phyloP scores from a whole-genome alignment of 2,113 vertebrate genomes.

The Meleagris gallopavo region DNA sequence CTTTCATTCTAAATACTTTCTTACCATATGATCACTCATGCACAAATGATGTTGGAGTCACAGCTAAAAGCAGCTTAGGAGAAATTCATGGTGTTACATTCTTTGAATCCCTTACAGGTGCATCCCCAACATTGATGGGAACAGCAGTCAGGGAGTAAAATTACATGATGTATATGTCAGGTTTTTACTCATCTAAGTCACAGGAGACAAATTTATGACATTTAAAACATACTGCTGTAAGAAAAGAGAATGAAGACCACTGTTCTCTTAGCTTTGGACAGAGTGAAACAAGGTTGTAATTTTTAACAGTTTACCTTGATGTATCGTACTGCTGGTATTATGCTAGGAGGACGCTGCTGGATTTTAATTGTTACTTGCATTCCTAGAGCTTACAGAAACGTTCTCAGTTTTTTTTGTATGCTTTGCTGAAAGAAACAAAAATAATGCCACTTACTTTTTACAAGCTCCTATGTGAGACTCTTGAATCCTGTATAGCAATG shows the following conservation, averaged over 20 bases:
- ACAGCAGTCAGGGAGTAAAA: not conserved
- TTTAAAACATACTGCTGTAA: not conserved
- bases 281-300: not conserved
- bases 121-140: not conserved
- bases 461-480: slow-evolving; percentile 76
- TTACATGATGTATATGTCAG: not conserved
- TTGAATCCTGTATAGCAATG: slow-evolving; percentile 83
- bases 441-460: slow-evolving; percentile 80
- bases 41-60: not conserved
- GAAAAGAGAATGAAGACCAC: not conserved
- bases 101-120: not conserved
- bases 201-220: not conserved
- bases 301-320: not conserved
- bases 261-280: not conserved
- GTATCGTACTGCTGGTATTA: not conserved
- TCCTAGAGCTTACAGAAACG: not conserved
- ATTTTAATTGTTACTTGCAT: not conserved
- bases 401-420: not conserved
- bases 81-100: not conserved
- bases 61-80: rapidly evolving
- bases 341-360: not conserved
- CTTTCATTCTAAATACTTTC: not conserved
- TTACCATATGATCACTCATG: not conserved
- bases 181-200: not conserved
- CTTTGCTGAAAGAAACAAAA: not conserved